Conservation (phyloP, 2,888 invertebrate species). For the Achlya flavicornis region DNA sequence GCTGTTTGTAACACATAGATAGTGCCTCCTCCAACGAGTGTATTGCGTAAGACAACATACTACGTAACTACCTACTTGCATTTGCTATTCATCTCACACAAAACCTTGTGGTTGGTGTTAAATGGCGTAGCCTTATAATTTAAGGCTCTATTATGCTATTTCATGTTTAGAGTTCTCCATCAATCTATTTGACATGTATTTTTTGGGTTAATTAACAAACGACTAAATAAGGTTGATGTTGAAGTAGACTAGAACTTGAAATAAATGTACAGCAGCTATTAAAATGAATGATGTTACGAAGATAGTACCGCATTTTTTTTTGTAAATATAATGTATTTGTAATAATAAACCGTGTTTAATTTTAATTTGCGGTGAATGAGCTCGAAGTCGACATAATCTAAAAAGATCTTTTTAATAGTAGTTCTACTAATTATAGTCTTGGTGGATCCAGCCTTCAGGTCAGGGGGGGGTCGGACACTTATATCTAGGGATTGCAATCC, state of each 20-base stretch:
- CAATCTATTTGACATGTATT: background rate
- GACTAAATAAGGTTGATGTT: background rate
- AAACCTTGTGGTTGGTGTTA: constrained; percentile 62
- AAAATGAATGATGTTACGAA: too few relatives aligned
- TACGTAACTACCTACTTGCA: constrained; percentile 36
- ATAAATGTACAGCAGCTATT: background rate
- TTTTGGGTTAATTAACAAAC: background rate
- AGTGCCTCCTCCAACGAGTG: constrained; percentile 53
- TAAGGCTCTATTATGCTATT: constrained; percentile 5
- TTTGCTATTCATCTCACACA: constrained; percentile 61
- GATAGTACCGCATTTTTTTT: background rate
- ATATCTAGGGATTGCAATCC: too few relatives aligned
- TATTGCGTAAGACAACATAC: constrained; percentile 66
- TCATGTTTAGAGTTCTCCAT: background rate
- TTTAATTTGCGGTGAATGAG: too few relatives aligned
- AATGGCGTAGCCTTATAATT: constrained; percentile 47
- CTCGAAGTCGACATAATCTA: too few relatives aligned
- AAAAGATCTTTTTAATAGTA: too few relatives aligned
- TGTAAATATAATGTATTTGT: too few relatives aligned
- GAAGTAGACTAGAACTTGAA: background rate
- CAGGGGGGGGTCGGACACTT: too few relatives aligned
- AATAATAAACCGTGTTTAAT: too few relatives aligned
- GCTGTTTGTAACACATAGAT: constrained; percentile 38
- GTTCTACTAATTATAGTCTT: too few relatives aligned
- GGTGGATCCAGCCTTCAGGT: too few relatives aligned